Base-by-base conservation (phyloP, 2,888 invertebrate species). In the Notodromas monacha region DNA sequence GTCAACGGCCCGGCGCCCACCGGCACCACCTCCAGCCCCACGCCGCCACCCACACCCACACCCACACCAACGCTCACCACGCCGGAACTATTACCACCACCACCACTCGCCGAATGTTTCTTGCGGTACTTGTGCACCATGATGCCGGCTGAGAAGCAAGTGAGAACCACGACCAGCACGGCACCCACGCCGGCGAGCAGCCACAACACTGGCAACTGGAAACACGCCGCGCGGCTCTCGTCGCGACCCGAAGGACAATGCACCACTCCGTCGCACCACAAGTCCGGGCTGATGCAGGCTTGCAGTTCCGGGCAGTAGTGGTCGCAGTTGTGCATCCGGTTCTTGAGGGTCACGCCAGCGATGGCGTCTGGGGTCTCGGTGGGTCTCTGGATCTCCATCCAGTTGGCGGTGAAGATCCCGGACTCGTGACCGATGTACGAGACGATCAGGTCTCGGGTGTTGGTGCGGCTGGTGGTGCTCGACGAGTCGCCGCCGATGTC, bases 191-290 rank as follows among this genome's bases (percentile, higher is more conserved):
- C n/a, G n/a, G n/a, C n/a, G n/a, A n/a, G n/a, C n/a, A n/a, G n/a
- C n/a, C n/a, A n/a, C n/a, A n/a, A n/a, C n/a, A n/a, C n/a, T n/a
- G n/a, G n/a, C n/a, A n/a, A n/a, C n/a, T n/a, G n/a, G n/a, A n/a
- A n/a, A n/a, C n/a, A n/a, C n/a, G n/a, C 34, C 2, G 31, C n/a
- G n/a, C n/a, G n/a, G n/a, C n/a, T n/a, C 50, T 72, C 70, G 44
- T 72, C 73, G 46, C 61, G 68, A 2, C 72, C 70, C 3, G 69
- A 68, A 10, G 70, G 72, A 43, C 73, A 73, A 42, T 73, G 69
- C 2, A 60, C 53, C 26, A 63, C 57, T 1, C 70, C 69, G 44
- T 73, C 72, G 46, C 72, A 73, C 70, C 72, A 70, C 3, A 73
- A 46, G 2, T 64, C 60, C 2, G 66, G 57, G 36, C 65, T 67